Base-by-base conservation (phyloP, 2,113 vertebrate species). In the Ageneiosus marmoratus region DNA sequence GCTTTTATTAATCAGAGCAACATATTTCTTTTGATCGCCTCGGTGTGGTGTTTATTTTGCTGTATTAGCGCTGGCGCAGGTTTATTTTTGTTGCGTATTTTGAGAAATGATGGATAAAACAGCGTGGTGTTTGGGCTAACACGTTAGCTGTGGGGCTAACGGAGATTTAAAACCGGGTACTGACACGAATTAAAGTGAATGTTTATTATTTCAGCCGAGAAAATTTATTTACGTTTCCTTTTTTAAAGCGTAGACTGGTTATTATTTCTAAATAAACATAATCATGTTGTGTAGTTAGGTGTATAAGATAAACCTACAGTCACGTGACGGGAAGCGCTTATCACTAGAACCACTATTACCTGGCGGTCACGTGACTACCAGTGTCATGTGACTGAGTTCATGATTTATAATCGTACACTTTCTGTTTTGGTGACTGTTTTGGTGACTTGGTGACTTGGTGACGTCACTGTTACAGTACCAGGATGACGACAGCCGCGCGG, bases 401-500 rank as follows among this genome's bases (percentile, higher is more conserved):
- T n/a, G n/a, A n/a, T n/a, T n/a, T n/a, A n/a, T n/a, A n/a, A n/a
- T n/a, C n/a, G n/a, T n/a, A n/a, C n/a, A n/a, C n/a, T n/a, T n/a
- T n/a, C n/a, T n/a, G n/a, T n/a, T n/a, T n/a, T n/a, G n/a, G n/a
- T n/a, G n/a, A n/a, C n/a, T n/a, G n/a, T n/a, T n/a, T n/a, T n/a
- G n/a, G n/a, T n/a, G n/a, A n/a, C n/a, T n/a, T n/a, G n/a, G n/a
- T n/a, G n/a, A n/a, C n/a, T n/a, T n/a, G n/a, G n/a, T 55, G 22
- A 6, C 1, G 56, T 79, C 11, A 67, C 2, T 2, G 50, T 69
- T 2, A 44, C 4, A 6, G 72, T 58, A 77, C 83, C 72, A 96
- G 93, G 90, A 99, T 99, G 98, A 99, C 98, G 0, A 99, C 97
- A 89, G 97, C 98, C 60, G 98, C 98, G 0, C 96, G 98, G 87